Base-by-base conservation (phyloP, 2,888 invertebrate species). In the Sarcophaga carnaria region DNA sequence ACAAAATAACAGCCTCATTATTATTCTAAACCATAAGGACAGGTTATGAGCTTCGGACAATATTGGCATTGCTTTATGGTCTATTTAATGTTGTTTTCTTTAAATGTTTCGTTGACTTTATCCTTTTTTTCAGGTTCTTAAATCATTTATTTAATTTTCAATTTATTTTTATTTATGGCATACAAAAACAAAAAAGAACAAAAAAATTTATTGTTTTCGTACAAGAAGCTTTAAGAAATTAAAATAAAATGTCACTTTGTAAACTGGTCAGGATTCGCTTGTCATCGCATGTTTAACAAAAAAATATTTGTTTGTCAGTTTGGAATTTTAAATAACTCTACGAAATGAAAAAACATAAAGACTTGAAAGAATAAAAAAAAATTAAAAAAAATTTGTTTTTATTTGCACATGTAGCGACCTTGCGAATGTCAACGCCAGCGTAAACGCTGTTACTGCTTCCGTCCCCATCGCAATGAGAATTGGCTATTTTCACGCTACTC, bases 401-500 rank as follows among this genome's bases (percentile, higher is more conserved):
- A 22, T 11, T 81, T 74, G 1, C 84, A 98, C 37, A 10, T 37
- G 8, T 10, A 37, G 94, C 95, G 97, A 90, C 99, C 99, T 64
- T 99, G 99, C 94, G 96, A 97, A 91, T 99, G 99, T 94, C 97
- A 97, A 92, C 95, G 97, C 88, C 96, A 96, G 90, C 95, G 97
- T 89, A 98, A 98, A 94, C 95, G 97, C 88, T 98, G 97, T 94
- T 97, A 97, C 94, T 98, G 98, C 94, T 97, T 97, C 94, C 96
- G 97, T 91, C 97, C 98, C 89, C 97, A 97, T 94, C 96, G 97
- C 92, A 97, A 97, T 93, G 98, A 98, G 94, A 97, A 97, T 94
- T 99, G 99, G 99, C 95, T 99, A 89, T 99, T 99, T 94, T 98
- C 98, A 92, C 96, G 99, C 91, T 99, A 98, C 94, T 98, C 98